These are phyloP conservation scores for Ganaspis sp. DNA, from an alignment of 1,140 invertebrate genomes.

Conservation along the genomic window DNA sequence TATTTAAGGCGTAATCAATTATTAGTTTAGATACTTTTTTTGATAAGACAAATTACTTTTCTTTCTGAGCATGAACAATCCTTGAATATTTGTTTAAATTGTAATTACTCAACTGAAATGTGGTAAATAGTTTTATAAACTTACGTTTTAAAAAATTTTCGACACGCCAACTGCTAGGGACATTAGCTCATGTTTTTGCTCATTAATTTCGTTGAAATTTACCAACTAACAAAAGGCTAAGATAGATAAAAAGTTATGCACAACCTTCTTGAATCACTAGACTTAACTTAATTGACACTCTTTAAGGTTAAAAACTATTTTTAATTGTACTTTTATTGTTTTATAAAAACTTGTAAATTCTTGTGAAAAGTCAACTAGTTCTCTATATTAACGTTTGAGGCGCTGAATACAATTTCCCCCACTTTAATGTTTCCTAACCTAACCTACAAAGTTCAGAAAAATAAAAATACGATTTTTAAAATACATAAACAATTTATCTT, in stretches of 20 bases:
- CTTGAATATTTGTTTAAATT: neutral
- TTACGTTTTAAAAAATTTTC: conserved; percentile 16
- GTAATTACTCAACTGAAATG: neutral
- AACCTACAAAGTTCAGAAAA: neutral
- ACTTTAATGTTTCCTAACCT: neutral
- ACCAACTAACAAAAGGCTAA: neutral
- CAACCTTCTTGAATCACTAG: neutral
- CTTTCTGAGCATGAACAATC: neutral
- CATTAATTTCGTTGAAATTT: neutral
- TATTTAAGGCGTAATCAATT: too few relatives aligned
- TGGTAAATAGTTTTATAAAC: neutral
- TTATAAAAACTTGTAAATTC: neutral
- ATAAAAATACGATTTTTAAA: neutral
- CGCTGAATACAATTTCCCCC: neutral
- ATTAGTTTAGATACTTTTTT: neutral
- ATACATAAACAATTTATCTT: too few relatives aligned
- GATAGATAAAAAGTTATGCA: neutral
- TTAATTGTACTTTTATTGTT: neutral
- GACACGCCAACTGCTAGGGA: neutral
- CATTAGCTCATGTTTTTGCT: conserved; percentile 7
- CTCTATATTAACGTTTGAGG: neutral
- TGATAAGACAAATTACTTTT: neutral
- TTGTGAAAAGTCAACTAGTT: neutral
- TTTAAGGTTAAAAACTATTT: neutral
- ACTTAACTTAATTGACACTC: neutral